Evolutionary conservation across 2,113 vertebrate genomes (phyloP).

Genomic region (Tragelaphus imberbis): DNA sequence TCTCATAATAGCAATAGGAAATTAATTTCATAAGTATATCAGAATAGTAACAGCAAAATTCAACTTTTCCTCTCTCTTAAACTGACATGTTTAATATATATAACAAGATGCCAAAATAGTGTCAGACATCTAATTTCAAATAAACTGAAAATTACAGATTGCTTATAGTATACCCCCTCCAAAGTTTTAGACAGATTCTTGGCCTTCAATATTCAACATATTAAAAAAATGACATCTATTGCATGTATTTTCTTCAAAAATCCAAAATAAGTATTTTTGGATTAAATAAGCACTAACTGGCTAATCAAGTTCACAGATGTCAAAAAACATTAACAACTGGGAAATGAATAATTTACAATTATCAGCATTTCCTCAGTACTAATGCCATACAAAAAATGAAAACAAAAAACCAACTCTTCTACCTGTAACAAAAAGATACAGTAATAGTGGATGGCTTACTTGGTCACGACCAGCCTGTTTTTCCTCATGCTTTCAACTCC

Average conservation of each 20-base stretch:
- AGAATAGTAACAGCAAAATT: background rate
- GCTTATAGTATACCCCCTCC: background rate
- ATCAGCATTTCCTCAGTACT: background rate
- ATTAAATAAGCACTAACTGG: background rate
- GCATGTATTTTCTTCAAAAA: background rate
- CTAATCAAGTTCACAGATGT: background rate
- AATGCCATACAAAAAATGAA: background rate
- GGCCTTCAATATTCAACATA: background rate
- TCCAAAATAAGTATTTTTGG: background rate
- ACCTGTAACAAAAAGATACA: background rate
- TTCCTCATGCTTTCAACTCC: constrained; percentile 99
- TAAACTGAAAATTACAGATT: background rate
- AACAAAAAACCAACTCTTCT: background rate
- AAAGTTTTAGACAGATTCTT: background rate
- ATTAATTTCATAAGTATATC: constrained; percentile 5
- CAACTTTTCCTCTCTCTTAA: background rate
- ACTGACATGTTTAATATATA: background rate
- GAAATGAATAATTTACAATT: constrained; percentile 10
- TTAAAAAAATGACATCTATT: background rate
- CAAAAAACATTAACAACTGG: background rate
- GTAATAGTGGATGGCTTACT: constrained; percentile 82
- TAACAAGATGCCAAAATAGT: background rate
- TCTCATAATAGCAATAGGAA: constrained; percentile 13
- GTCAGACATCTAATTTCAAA: background rate
- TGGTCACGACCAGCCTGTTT: constrained; percentile 97